Conservation (phyloP, 2,113 vertebrate genomes). For the Cyprinodon variegatus region DNA sequence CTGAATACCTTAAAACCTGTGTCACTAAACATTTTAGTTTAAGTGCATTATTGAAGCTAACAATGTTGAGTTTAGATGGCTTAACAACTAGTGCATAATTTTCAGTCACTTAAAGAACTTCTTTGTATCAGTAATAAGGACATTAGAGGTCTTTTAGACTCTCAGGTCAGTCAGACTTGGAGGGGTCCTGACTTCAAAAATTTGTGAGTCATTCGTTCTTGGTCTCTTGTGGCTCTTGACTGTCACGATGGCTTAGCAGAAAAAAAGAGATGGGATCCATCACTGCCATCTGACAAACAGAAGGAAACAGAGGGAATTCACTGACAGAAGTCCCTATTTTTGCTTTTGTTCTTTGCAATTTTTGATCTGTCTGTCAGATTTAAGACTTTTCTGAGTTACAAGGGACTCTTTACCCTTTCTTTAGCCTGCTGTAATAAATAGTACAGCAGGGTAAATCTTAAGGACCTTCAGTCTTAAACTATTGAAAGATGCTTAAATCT, state of each 20-base stretch:
- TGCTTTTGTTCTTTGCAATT: constrained; percentile 8
- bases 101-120: constrained; percentile 32
- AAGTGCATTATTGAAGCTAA: not conserved
- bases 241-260: constrained; percentile 64
- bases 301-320: constrained; percentile 54
- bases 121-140: constrained; percentile 27
- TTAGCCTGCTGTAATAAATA: too few species aligned
- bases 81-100: not conserved
- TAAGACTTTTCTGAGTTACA: constrained; percentile 8
- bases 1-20: not conserved
- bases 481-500: not conserved
- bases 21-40: not conserved
- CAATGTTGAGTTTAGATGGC: too few species aligned
- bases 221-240: constrained; percentile 65
- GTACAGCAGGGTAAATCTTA: not conserved
- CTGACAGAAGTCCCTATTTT: constrained; percentile 33
- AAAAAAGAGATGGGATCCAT: constrained; percentile 64
- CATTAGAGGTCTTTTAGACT: constrained; percentile 50
- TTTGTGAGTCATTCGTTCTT: constrained; percentile 67
- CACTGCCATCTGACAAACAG: constrained; percentile 55
- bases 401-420: constrained; percentile 1
- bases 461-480: not conserved
- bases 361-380: constrained; percentile 21
- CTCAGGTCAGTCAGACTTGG: constrained; percentile 35
- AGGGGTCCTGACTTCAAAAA: constrained; percentile 65